Percentiles rank a stretch among this genome's conserved stretches.
These are phyloP conservation scores for Drosophila fuyamai DNA, from an alignment of 1,140 invertebrate species.

Conservation along the genomic window DNA sequence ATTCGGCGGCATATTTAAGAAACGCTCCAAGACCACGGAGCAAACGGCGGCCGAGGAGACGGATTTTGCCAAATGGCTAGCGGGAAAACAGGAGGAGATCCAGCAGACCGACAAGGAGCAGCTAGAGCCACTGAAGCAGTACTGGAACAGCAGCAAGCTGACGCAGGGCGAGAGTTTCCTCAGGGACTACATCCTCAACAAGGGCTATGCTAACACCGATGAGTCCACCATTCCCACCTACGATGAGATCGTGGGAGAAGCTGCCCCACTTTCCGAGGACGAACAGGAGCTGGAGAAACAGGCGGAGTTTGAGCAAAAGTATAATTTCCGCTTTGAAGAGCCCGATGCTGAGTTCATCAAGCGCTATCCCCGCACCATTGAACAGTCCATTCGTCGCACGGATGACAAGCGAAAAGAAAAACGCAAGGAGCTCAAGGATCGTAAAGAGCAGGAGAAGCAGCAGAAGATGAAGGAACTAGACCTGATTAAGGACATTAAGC, in stretches of 20 bases:
- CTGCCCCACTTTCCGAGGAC: constrained; percentile 90
- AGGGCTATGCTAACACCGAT: constrained; percentile 87
- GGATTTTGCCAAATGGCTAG: constrained; percentile 93
- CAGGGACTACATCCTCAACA: constrained; percentile 96
- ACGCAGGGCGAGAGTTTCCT: constrained; percentile 95
- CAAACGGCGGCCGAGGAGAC: constrained; percentile 87
- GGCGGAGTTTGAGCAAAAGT: constrained; percentile 97
- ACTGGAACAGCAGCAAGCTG: constrained; percentile 93
- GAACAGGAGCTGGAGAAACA: constrained; percentile 92
- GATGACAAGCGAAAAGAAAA: constrained; percentile 92
- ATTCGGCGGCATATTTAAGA: constrained; percentile 87
- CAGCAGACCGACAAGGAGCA: constrained; percentile 87
- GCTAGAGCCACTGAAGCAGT: constrained; percentile 89
- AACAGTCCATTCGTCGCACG: constrained; percentile 92
- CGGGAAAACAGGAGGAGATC: constrained; percentile 88
- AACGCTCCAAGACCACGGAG: constrained; percentile 87
- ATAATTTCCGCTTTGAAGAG: constrained; percentile 98
- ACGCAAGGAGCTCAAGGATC: constrained; percentile 90
- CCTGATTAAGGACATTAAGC: constrained; percentile 93
- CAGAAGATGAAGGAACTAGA: constrained; percentile 94
- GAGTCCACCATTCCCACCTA: constrained; percentile 88
- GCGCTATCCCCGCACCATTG: constrained; percentile 95
- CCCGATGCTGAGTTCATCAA: constrained; percentile 97
- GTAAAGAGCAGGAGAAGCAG: constrained; percentile 93
- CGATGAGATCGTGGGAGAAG: constrained; percentile 89